phyloP scores from a whole-genome alignment of 2,797 vertebrate species.

The Nannoperca australis region DNA sequence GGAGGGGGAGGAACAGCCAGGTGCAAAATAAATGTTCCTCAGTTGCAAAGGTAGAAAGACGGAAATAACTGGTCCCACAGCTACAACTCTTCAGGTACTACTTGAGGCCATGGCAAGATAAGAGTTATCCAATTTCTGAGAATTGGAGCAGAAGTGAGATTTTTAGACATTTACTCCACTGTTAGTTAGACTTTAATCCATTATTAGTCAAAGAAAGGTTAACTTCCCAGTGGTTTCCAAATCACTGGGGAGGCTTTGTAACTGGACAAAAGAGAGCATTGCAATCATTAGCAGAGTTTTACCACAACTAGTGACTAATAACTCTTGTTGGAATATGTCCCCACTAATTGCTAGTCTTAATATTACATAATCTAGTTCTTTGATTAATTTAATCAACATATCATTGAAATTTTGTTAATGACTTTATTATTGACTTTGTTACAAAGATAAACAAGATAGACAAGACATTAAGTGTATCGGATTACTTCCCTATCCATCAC shows the following conservation, averaged over 20 bases:
- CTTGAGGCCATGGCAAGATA: not conserved
- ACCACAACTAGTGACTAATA: not conserved
- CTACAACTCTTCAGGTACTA: conserved; percentile 6
- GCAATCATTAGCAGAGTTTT: not conserved
- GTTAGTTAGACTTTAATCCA: not conserved
- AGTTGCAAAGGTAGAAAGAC: conserved; percentile 1
- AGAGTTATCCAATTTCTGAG: not conserved
- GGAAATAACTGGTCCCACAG: conserved; percentile 15
- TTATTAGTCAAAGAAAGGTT: conserved; percentile 7
- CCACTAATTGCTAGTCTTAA: not conserved
- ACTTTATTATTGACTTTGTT: conserved; percentile 10
- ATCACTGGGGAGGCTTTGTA: not conserved
- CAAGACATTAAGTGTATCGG: conserved; percentile 30
- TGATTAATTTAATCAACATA: conserved; percentile 1
- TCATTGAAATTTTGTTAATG: not conserved
- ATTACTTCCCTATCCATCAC: conserved; percentile 58
- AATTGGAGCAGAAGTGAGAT: not conserved
- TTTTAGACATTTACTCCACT: conserved; percentile 7
- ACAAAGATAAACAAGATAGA: conserved; percentile 11
- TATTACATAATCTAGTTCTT: conserved; percentile 4
- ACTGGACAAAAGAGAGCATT: not conserved
- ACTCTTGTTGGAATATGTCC: not conserved
- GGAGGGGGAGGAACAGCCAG: conserved; percentile 44
- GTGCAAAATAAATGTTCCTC: conserved; percentile 48
- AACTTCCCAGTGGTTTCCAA: not conserved